phyloP scores from a whole-genome alignment of 2,888 invertebrate species.

The Entomobrya proxima region DNA sequence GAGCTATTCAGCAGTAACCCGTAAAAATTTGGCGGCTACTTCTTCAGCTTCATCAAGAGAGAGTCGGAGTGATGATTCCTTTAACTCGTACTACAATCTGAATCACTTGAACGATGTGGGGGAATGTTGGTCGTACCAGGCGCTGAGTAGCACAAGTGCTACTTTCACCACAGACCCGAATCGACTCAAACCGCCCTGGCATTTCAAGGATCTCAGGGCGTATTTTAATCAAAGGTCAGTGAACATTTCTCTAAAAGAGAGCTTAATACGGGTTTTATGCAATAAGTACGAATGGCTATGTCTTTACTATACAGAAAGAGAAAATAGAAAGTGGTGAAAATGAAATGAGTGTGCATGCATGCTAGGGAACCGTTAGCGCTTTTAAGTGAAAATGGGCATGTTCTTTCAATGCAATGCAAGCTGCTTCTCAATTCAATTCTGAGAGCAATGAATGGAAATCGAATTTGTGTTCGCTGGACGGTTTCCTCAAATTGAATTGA shows the following conservation, averaged over 20 bases:
- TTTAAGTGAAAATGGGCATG: no score
- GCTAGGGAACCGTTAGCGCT: no score
- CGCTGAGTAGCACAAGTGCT: constrained; percentile 54
- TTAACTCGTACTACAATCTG: not conserved
- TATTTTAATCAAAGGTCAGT: constrained; percentile 74
- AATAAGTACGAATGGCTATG: not conserved
- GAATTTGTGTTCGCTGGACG: no score
- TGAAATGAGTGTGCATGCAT: no score
- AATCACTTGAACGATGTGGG: not conserved
- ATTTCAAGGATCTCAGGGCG: constrained; percentile 73
- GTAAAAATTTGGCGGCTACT: not conserved
- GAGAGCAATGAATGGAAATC: no score
- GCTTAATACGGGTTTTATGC: not conserved
- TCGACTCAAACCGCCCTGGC: constrained; percentile 69
- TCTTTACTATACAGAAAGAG: not conserved
- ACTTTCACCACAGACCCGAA: constrained; percentile 31
- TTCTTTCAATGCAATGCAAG: no score
- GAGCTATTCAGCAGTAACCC: not conserved
- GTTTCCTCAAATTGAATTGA: no score
- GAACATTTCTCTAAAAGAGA: not conserved
- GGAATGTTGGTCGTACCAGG: constrained; percentile 64
- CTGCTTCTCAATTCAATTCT: no score
- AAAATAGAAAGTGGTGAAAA: no score
- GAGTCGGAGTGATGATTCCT: constrained; percentile 32
- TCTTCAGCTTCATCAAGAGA: constrained; percentile 7